Base-by-base conservation (phyloP, 2,113 vertebrate genomes). In the Vombatus ursinus region DNA sequence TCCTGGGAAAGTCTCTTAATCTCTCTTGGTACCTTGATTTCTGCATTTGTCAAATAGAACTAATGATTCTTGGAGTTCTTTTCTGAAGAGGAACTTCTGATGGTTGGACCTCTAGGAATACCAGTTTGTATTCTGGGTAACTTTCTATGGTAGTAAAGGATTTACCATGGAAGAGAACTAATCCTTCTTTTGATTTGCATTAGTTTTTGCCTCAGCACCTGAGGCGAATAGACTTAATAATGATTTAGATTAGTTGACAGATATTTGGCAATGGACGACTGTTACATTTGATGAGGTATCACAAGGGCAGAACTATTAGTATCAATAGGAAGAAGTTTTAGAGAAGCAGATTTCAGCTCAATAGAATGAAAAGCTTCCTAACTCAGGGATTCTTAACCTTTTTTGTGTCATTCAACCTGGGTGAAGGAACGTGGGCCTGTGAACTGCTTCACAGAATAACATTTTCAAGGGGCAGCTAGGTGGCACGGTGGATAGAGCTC, bases 11-110 rank as follows among this genome's bases (percentile, higher is more conserved):
- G 25, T 89, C 52, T 94, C 26, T 97, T 94, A 52, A 53, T 95
- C 49, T 31, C 11, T 96, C 52, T 91, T 24, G 12, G 48, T 90
- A 22, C 48, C 19, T 57, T 84, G 44, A 16, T 93, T 96, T 96
- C 92, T 90, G 92, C 90, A 52, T 93, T 91, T 93, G 37, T 96
- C 84, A 95, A 93, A 91, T 23, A 93, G 51, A 91, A 96, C 52
- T 94, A 77, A 92, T 61, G 57, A 92, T 89, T 11, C 47, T 91
- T 96, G 50, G 91, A 93, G 49, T 11, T 61, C 25, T 52, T 90
- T 96, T 91, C 53, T 96, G 93, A 22, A 95, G 68, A 93, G 51
- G 26, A 53, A 47, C 26, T 57, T 93, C 57, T 92, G 50, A 92
- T 96, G 89, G 90, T 94, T 89, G 92, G 44, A 16, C 44, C 0